phyloP scores from a whole-genome alignment of 2,797 vertebrate species.

The Micromesistius poutassou region DNA sequence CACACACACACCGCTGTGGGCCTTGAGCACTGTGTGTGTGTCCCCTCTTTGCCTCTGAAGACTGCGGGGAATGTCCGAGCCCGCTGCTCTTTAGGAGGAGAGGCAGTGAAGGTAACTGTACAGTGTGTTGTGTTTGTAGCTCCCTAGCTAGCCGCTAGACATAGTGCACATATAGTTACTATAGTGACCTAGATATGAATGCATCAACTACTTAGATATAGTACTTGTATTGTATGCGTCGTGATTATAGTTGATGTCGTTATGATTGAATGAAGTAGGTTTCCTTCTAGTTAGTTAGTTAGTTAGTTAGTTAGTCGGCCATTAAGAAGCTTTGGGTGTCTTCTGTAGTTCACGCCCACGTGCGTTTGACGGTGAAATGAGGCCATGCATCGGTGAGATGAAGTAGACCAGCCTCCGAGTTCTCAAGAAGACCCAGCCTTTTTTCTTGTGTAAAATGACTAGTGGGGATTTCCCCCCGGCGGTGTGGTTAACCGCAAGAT shows the following conservation, averaged over 20 bases:
- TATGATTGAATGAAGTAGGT: background rate
- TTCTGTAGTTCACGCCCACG: no score
- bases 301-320: background rate
- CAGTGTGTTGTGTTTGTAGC: background rate
- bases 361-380: no score
- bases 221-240: background rate
- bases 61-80: slow-evolving; percentile 43
- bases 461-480: no score
- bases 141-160: no score
- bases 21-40: slow-evolving; percentile 33
- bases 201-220: background rate
- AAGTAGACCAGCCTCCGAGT: background rate
- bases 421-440: background rate
- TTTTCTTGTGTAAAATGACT: background rate
- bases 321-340: background rate
- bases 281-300: background rate
- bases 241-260: background rate
- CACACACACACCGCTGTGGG: background rate
- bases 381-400: background rate
- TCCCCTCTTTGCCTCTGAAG: slow-evolving; percentile 45
- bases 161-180: background rate
- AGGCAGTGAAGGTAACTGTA: slow-evolving; percentile 61
- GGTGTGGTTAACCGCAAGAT: no score
- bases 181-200: background rate
- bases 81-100: slow-evolving; percentile 55